Conservation (phyloP, 1,140 invertebrate genomes). For the Pseudomyrmex cubaensis region DNA sequence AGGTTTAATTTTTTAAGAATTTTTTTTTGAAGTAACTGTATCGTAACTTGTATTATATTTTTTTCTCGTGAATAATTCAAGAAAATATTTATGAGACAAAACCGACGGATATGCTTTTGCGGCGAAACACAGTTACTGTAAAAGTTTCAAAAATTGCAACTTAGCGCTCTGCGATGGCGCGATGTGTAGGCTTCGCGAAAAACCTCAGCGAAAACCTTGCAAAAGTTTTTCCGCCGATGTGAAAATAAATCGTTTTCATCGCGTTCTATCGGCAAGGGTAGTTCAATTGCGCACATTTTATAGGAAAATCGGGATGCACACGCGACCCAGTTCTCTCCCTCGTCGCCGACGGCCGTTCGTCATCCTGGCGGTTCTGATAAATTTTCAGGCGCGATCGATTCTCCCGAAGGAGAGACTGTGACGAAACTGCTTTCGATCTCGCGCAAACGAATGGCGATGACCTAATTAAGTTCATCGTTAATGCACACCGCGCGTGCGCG, state of each 20-base stretch:
- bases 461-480: conserved; percentile 63
- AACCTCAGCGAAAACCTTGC: neutral
- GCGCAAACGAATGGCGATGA: conserved; percentile 26
- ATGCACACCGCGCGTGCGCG: conserved; percentile 44
- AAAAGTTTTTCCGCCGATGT: neutral
- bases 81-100: conserved; percentile 13
- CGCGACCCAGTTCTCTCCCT: neutral
- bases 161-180: too few relatives aligned
- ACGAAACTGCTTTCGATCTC: conserved; percentile 20
- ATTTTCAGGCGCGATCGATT: conserved; percentile 15
- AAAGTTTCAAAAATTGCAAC: neutral
- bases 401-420: neutral
- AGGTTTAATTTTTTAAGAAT: conserved; percentile 11
- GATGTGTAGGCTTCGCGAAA: neutral
- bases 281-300: neutral
- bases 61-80: conserved; percentile 13
- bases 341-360: conserved; percentile 5
- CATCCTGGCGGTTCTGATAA: conserved; percentile 15
- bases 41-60: neutral
- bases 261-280: neutral
- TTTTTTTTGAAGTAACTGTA: neutral
- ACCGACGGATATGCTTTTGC: neutral
- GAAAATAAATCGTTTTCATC: conserved; percentile 28
- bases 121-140: neutral
- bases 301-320: neutral